These are phyloP conservation scores for Megalops cyprinoides DNA, from an alignment of 2,797 vertebrate genomes.

Conservation along the genomic window DNA sequence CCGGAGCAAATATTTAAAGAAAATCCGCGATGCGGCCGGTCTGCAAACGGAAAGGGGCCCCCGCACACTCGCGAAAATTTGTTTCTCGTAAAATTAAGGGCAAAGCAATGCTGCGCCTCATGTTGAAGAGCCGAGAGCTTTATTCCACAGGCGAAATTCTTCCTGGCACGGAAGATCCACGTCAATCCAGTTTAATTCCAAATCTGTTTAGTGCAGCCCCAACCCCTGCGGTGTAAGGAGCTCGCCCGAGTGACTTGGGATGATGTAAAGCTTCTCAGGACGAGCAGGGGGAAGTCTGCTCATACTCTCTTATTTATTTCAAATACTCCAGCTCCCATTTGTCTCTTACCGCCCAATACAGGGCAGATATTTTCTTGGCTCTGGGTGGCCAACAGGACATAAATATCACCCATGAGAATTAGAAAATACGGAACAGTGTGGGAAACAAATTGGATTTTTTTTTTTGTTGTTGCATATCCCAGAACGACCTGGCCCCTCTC, in stretches of 20 bases:
- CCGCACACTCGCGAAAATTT: too few species aligned
- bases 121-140: not conserved
- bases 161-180: too few species aligned
- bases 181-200: not conserved
- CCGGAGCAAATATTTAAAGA: too few species aligned
- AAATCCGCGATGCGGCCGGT: too few species aligned
- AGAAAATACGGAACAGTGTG: not conserved
- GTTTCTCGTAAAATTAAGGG: too few species aligned
- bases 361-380: not conserved
- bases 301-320: not conserved
- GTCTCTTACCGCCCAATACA: not conserved
- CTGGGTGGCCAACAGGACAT: not conserved
- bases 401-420: not conserved
- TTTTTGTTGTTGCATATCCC: not conserved
- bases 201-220: not conserved
- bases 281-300: not conserved
- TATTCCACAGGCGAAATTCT: not conserved
- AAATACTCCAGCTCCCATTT: not conserved
- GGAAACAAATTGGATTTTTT: not conserved
- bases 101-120: not conserved
- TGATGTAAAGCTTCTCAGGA: not conserved
- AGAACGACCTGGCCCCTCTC: not conserved
- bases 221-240: too few species aligned
- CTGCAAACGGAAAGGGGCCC: too few species aligned
- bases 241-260: too few species aligned